A percentile compares a stretch with the other conserved stretches of the same genome.
Evolutionary conservation across 2,113 vertebrate species (phyloP).

Genomic region (Rhinichthys klamathensis): DNA sequence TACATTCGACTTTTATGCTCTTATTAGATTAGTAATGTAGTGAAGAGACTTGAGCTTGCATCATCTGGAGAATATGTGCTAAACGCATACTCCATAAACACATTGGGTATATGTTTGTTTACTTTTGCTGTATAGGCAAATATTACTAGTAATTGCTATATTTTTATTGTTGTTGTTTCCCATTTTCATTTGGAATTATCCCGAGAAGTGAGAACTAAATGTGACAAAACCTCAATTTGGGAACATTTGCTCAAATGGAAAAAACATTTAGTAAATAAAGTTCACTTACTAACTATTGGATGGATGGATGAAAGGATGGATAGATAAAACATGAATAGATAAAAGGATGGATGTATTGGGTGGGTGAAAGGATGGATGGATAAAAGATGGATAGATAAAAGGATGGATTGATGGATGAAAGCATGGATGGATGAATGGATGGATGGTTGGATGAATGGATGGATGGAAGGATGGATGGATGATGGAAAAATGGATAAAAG

Average conservation of each 20-base stretch:
- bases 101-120: neutral
- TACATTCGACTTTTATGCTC: neutral
- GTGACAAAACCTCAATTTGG: neutral
- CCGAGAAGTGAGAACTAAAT: neutral
- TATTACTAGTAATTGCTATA: no score
- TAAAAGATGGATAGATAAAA: neutral
- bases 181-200: neutral
- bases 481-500: neutral
- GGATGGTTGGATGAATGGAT: no score
- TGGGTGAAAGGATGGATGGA: neutral
- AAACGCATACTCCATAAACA: neutral
- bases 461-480: no score
- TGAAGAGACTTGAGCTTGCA: neutral
- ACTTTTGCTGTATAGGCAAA: neutral
- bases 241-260: neutral
- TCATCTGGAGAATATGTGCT: neutral
- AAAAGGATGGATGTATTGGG: no score
- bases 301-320: neutral
- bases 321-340: no score
- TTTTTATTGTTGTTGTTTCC: neutral
- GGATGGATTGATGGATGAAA: no score
- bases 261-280: neutral
- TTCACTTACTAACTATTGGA: neutral
- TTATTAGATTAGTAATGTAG: slow-evolving; percentile 8
- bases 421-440: no score